Percentiles rank a stretch among this genome's conserved stretches.
phyloP scores from a whole-genome alignment of 2,113 vertebrate genomes.

The Neoarius graeffei region DNA sequence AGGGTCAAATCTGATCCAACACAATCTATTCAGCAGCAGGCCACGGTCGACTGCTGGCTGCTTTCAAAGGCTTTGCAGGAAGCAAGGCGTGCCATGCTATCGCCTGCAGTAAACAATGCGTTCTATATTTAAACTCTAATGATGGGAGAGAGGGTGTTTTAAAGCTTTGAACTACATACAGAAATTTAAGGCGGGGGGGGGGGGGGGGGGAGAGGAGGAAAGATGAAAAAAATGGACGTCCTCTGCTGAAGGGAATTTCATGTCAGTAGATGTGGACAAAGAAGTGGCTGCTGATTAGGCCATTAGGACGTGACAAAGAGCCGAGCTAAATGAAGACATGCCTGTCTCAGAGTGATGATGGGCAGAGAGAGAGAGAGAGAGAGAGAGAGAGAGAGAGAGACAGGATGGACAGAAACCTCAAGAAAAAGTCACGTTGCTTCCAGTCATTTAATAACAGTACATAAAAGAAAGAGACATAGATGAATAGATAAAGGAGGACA shows the following conservation, averaged over 20 bases:
- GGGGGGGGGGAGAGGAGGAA: constrained; percentile 56
- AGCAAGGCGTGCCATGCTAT: constrained; percentile 61
- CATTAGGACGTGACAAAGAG: constrained; percentile 75
- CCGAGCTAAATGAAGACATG: constrained; percentile 70
- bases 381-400: constrained; percentile 46
- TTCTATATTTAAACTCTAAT: constrained; percentile 72
- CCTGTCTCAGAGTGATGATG: constrained; percentile 63
- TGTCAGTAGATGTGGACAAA: constrained; percentile 78
- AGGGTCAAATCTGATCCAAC: constrained; percentile 71
- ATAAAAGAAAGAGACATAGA: constrained; percentile 63
- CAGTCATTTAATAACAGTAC: constrained; percentile 65
- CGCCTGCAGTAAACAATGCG: constrained; percentile 71
- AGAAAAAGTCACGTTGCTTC: constrained; percentile 67
- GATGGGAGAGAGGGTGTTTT: constrained; percentile 56
- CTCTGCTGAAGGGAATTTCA: constrained; percentile 79
- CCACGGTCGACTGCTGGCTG: constrained; percentile 63
- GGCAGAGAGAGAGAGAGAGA: constrained; percentile 46
- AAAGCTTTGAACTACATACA: constrained; percentile 73
- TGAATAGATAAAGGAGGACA: constrained; percentile 43
- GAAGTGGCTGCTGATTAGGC: constrained; percentile 72
- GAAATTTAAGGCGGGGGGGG: constrained; percentile 62
- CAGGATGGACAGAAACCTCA: constrained; percentile 11
- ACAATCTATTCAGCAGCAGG: constrained; percentile 66
- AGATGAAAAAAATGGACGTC: constrained; percentile 63
- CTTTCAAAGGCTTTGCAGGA: constrained; percentile 60